A percentile compares a stretch with the other conserved stretches of the same genome.
phyloP scores from a whole-genome alignment of 1,140 invertebrate genomes.

The Tachypleus tridentatus region DNA sequence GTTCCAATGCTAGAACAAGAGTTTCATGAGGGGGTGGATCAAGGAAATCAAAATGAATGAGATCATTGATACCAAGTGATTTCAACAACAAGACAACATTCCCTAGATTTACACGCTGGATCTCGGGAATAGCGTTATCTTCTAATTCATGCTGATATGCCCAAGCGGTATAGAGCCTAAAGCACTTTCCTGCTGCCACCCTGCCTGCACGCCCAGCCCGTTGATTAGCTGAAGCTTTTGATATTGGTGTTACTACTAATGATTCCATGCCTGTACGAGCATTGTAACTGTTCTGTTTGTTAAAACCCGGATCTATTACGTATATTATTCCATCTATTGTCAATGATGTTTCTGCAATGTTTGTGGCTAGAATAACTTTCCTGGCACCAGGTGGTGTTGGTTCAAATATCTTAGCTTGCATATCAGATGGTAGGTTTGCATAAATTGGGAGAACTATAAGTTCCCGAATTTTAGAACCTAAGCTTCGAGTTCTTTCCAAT shows the following conservation, averaged over 20 bases:
- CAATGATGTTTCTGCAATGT: conserved; percentile 97
- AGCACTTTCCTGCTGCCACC: conserved; percentile 94
- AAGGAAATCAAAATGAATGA: conserved; percentile 96
- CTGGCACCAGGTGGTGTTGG: conserved; percentile 82
- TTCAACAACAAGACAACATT: conserved; percentile 96
- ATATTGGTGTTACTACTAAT: conserved; percentile 93
- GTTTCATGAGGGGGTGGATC: conserved; percentile 98
- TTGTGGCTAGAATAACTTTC: conserved; percentile 91
- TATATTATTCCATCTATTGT: conserved; percentile 99
- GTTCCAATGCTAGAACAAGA: conserved; percentile 77
- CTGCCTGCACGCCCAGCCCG: conserved; percentile 81
- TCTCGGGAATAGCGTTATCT: conserved; percentile 95
- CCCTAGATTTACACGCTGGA: conserved; percentile 93
- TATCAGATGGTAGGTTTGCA: conserved; percentile 94
- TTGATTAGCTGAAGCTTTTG: conserved; percentile 81
- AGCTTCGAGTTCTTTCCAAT: conserved; percentile 70
- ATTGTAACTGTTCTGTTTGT: conserved; percentile 99
- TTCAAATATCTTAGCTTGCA: conserved; percentile 82
- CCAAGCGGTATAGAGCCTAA: conserved; percentile 67
- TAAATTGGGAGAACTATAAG: conserved; percentile 92
- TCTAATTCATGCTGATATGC: conserved; percentile 90
- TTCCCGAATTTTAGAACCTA: conserved; percentile 88
- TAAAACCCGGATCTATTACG: conserved; percentile 98
- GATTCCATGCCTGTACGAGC: conserved; percentile 97
- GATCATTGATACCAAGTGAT: conserved; percentile 92